Evolutionary conservation across 2,888 invertebrate species (phyloP).

Genomic region (Zootermopsis nevadensis): DNA sequence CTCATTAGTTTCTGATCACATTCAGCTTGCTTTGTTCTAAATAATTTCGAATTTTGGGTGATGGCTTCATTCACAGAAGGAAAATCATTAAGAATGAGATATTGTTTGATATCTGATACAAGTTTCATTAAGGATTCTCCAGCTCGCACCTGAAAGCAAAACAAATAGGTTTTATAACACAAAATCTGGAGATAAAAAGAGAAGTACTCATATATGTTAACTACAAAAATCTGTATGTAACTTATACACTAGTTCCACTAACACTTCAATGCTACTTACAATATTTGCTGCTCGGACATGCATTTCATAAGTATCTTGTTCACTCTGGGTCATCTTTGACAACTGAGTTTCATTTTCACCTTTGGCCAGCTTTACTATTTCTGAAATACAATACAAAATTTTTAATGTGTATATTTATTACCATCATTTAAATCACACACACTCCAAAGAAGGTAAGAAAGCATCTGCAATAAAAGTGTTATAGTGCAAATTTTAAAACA

Average conservation of each 20-base stretch:
- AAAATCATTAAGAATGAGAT: constrained; percentile 97
- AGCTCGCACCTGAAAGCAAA: constrained; percentile 77
- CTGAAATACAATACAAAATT: constrained; percentile 65
- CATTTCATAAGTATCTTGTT: constrained; percentile 97
- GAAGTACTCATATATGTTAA: no score
- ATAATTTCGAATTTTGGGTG: constrained; percentile 90
- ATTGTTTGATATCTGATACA: constrained; percentile 97
- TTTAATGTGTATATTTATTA: no score
- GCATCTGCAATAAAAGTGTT: no score
- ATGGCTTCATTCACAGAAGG: constrained; percentile 98
- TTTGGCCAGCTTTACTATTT: constrained; percentile 89
- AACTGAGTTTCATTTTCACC: constrained; percentile 93
- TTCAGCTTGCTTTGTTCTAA: constrained; percentile 89
- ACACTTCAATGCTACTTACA: constrained; percentile 59
- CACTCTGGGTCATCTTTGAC: constrained; percentile 90
- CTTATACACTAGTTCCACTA: no score
- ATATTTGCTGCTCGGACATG: constrained; percentile 96
- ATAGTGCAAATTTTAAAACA: no score
- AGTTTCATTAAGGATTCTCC: constrained; percentile 97
- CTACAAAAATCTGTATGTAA: no score
- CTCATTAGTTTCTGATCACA: constrained; percentile 94
- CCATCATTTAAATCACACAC: no score
- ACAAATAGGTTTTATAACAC: no score
- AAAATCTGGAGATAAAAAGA: no score
- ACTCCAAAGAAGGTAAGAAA: no score